Conservation (phyloP, 2,113 vertebrate genomes). For the Recurvirostra avosetta region DNA sequence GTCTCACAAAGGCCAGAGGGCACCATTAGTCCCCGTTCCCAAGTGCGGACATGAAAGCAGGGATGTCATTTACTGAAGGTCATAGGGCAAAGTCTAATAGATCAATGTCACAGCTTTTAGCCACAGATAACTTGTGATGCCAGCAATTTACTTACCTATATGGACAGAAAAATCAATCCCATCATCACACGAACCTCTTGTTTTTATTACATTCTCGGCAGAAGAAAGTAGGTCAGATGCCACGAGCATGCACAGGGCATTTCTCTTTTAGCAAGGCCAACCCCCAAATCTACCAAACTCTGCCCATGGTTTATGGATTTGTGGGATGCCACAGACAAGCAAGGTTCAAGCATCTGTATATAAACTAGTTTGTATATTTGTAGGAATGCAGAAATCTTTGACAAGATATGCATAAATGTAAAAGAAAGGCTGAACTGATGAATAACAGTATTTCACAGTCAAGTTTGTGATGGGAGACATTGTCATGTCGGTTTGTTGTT, state of each 20-base stretch:
- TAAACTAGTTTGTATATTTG: neutral
- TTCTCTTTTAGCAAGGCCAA: neutral
- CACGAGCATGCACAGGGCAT: neutral
- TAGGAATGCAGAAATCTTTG: neutral
- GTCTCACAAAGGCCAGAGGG: neutral
- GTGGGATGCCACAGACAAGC: neutral
- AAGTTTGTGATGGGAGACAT: neutral
- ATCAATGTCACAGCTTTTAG: slow-evolving; percentile 66
- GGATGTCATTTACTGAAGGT: slow-evolving; percentile 38
- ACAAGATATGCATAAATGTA: rapidly evolving
- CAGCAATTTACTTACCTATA: slow-evolving; percentile 62
- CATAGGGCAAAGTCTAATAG: neutral
- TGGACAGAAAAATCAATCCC: slow-evolving; percentile 54
- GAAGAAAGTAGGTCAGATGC: slow-evolving; percentile 47
- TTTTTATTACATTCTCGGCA: slow-evolving; percentile 22
- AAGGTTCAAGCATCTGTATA: neutral
- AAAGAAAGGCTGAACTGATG: neutral
- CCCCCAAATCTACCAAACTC: neutral
- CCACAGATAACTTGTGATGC: slow-evolving; percentile 41
- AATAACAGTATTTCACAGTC: neutral
- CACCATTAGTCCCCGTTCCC: neutral
- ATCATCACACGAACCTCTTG: slow-evolving; percentile 28
- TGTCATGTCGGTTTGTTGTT: neutral
- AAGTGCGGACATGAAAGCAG: neutral
- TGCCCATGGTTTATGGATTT: neutral